Evolutionary conservation across 1,140 invertebrate species (phyloP), one percentile per base, ranked within the genome.

Genomic region (Gryllus bimaculatus): DNA sequence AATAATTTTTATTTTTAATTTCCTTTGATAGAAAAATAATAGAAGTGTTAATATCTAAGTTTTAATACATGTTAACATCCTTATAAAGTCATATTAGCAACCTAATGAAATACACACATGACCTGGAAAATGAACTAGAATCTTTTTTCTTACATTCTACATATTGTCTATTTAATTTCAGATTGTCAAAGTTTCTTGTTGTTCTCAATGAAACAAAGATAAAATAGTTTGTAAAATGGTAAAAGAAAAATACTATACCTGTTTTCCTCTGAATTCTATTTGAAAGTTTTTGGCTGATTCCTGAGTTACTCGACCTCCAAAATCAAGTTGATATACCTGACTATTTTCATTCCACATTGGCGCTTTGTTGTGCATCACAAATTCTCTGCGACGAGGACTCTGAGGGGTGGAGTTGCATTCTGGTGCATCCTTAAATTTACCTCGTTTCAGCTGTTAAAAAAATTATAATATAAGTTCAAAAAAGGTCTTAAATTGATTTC

Each of bases 241-340:
- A 48, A 47, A 48, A 76, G 8, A 21, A 26, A 76, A 73, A 12
- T 49, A 66, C 75, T 82, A 81, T 85, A 97, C 96, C 92, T 99
- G 98, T 88, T 96, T 97, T 73, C 95, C 96, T 83, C 95, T 91
- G 84, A 97, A 98, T 87, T 99, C 98, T 78, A 99, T 98, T 88
- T 99, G 98, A 85, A 99, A 99, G 88, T 99, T 99, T 87, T 99
- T 99, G 3, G 98, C 98, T 8, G 97, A 99, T 86, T 99, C 98
- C 85, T 99, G 98, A 0, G 98, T 99, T 39, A 99, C 98, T 82
- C 98, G 89, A 15, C 98, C 98, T n/a, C 98, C 98, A 89, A 99
- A 99, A 87, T 99, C 98, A 20, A 99, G 88, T 84, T 99, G 98
- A 87, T 99, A 99, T 8, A 99, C 98, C 86, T 99, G 98, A 84